phyloP scores from a whole-genome alignment of 1,140 invertebrate genomes.

The Amyelois transitella region DNA sequence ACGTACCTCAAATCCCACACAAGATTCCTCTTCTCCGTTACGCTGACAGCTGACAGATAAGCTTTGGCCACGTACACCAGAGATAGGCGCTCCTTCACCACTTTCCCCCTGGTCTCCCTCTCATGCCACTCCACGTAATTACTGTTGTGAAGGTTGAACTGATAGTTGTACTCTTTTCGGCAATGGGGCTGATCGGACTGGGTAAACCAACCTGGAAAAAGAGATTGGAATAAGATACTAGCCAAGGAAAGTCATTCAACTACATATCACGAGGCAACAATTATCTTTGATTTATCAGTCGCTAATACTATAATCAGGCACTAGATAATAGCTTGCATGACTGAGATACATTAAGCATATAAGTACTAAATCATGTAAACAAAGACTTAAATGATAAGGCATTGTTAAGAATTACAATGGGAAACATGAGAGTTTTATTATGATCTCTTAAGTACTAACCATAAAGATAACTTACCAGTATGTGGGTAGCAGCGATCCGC shows the following conservation, averaged over 20 bases:
- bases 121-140: slow-evolving; percentile 91
- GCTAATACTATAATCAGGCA: no score
- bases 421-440: no score
- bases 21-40: slow-evolving; percentile 91
- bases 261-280: no score
- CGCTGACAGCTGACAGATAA: slow-evolving; percentile 86
- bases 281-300: no score
- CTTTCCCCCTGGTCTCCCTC: slow-evolving; percentile 78
- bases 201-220: slow-evolving; percentile 83
- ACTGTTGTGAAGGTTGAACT: slow-evolving; percentile 77
- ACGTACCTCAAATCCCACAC: slow-evolving; percentile 85
- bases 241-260: background rate
- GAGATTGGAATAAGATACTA: background rate
- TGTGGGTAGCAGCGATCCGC: slow-evolving; percentile 88
- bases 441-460: no score
- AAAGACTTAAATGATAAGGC: no score
- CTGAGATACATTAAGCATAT: no score
- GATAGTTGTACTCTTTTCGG: slow-evolving; percentile 89
- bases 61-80: slow-evolving; percentile 87
- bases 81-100: slow-evolving; percentile 77
- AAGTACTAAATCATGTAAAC: no score
- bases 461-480: slow-evolving; percentile 76
- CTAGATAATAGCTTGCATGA: no score
- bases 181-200: slow-evolving; percentile 84
- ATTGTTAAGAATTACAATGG: no score